Conservation (phyloP, 2,113 vertebrate genomes). For the Noturus placidus region DNA sequence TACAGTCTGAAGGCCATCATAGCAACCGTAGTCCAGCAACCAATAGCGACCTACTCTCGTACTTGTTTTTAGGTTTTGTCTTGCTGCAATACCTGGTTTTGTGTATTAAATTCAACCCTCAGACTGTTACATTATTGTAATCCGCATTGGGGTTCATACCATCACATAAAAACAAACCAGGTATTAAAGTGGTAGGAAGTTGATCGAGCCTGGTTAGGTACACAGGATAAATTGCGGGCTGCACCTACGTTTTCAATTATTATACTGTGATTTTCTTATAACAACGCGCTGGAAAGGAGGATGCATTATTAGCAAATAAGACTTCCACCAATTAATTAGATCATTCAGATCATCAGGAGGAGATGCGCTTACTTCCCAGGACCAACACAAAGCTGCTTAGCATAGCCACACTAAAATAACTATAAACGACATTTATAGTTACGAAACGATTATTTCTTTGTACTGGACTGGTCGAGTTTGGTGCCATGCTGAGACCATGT, state of each 20-base stretch:
- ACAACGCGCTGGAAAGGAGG: background rate
- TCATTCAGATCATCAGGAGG: background rate
- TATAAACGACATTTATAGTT: background rate
- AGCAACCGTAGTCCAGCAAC: no score
- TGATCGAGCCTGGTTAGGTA: background rate
- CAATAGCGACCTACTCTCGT: background rate
- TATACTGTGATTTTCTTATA: background rate
- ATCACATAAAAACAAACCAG: background rate
- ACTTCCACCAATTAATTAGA: conserved; percentile 11
- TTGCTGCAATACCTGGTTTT: background rate
- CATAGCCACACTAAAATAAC: background rate
- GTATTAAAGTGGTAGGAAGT: background rate
- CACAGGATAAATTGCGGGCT: background rate
- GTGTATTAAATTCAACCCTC: background rate
- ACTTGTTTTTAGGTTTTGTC: background rate
- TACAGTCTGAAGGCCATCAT: no score
- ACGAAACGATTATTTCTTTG: background rate
- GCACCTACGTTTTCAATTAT: background rate
- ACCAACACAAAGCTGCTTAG: conserved; percentile 11
- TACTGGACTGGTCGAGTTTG: background rate
- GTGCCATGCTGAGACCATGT: background rate
- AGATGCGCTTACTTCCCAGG: background rate
- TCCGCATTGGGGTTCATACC: no score
- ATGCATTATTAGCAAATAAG: background rate
- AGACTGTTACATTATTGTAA: background rate